Evolutionary conservation across 2,888 invertebrate species (phyloP).

Genomic region (Tachina grossa): DNA sequence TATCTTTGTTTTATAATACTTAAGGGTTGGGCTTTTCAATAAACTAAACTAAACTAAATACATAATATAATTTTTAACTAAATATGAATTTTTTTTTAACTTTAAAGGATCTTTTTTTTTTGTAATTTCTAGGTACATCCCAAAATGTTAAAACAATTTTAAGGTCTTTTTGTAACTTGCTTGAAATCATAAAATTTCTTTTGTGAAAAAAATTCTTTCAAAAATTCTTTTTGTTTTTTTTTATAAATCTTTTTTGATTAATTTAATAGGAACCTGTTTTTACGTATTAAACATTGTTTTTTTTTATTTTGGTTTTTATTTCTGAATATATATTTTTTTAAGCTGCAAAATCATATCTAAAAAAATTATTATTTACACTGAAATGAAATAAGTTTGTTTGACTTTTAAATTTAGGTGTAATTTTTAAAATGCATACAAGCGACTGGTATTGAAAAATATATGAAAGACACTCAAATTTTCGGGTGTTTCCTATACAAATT

Average conservation of each 20-base stretch:
- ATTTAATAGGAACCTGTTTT: slow-evolving; percentile 83
- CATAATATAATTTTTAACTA: slow-evolving; percentile 59
- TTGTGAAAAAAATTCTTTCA: slow-evolving; percentile 66
- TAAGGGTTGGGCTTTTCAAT: slow-evolving; percentile 59
- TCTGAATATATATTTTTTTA: neutral
- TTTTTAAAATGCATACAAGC: too few species aligned
- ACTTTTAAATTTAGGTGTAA: neutral
- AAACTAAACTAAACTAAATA: slow-evolving; percentile 52
- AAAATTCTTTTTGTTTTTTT: slow-evolving; percentile 51
- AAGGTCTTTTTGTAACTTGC: slow-evolving; percentile 53
- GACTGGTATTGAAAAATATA: too few species aligned
- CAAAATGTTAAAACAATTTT: slow-evolving; percentile 36
- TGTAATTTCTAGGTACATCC: slow-evolving; percentile 60
- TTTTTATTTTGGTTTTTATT: neutral
- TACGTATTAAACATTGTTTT: slow-evolving; percentile 77
- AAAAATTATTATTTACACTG: slow-evolving; percentile 23
- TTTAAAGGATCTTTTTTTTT: slow-evolving; percentile 49
- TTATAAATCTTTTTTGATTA: slow-evolving; percentile 76
- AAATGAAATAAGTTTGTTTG: neutral
- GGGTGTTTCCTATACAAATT: too few species aligned
- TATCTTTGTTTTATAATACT: slow-evolving; percentile 68
- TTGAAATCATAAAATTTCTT: slow-evolving; percentile 74
- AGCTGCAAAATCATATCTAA: neutral
- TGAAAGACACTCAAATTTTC: too few species aligned
- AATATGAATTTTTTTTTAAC: slow-evolving; percentile 39